Percentiles rank a stretch among this genome's conserved stretches.
Conservation (phyloP, 2,113 vertebrate species). For the Corvus moneduloides region DNA sequence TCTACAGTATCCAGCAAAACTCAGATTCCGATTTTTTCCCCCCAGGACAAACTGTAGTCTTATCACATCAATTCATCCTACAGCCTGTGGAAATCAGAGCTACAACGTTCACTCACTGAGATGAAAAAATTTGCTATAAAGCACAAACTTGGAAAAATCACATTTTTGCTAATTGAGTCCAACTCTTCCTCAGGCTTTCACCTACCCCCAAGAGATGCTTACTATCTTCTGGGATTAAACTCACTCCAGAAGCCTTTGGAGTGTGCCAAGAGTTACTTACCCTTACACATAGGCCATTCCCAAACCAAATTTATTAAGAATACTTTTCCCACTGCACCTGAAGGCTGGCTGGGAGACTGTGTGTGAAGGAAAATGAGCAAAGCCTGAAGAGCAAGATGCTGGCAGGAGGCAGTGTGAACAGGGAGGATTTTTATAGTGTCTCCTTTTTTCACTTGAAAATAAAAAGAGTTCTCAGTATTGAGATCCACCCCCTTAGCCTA, state of each 20-base stretch:
- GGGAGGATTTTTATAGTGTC: neutral
- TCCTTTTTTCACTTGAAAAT: neutral
- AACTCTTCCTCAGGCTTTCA: neutral
- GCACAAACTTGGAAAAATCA: neutral
- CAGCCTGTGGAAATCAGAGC: neutral
- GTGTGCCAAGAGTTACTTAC: neutral
- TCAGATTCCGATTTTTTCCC: neutral
- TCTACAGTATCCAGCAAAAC: neutral
- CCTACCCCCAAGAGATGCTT: neutral
- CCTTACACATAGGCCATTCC: neutral
- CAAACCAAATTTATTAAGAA: neutral
- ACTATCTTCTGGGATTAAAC: neutral
- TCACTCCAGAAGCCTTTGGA: neutral
- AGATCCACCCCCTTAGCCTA: neutral
- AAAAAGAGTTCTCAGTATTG: neutral
- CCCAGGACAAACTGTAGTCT: neutral
- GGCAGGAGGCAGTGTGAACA: neutral
- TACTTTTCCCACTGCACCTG: neutral
- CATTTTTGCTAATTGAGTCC: neutral
- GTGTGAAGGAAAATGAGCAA: neutral
- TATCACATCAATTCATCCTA: neutral
- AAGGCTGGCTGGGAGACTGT: neutral
- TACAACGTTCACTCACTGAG: neutral
- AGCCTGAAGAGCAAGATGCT: neutral
- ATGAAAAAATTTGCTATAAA: neutral